These are phyloP conservation scores for Sebastes vulpes DNA, from an alignment of 2,797 vertebrate genomes.

Conservation along the genomic window DNA sequence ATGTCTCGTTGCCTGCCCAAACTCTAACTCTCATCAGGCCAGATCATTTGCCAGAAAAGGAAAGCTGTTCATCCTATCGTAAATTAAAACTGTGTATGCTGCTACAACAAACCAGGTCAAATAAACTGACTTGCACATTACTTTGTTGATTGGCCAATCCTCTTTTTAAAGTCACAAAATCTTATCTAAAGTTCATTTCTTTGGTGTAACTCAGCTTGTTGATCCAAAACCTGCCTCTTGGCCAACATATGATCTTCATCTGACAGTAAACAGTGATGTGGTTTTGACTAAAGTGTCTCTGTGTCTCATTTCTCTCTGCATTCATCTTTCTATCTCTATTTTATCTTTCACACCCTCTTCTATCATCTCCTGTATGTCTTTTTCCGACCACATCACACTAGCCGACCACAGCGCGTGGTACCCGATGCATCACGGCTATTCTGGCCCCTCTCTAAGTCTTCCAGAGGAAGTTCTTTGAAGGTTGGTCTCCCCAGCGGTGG, in stretches of 20 bases:
- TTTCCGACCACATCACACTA: slow-evolving; percentile 51
- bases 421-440: slow-evolving; percentile 35
- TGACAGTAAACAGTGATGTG: not conserved
- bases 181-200: not conserved
- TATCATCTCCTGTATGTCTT: slow-evolving; percentile 6
- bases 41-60: not conserved
- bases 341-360: slow-evolving; percentile 20
- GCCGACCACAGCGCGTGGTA: slow-evolving; percentile 25
- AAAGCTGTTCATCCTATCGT: not conserved
- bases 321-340: not conserved
- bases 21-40: not conserved
- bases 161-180: not conserved
- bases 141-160: not conserved
- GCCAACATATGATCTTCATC: not conserved
- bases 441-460: not conserved
- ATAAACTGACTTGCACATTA: not conserved
- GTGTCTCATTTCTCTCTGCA: not conserved
- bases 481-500: not conserved
- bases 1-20: not conserved
- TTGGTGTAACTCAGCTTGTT: not conserved
- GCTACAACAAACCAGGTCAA: not conserved
- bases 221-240: not conserved
- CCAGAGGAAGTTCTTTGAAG: slow-evolving; percentile 47
- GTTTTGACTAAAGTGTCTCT: not conserved
- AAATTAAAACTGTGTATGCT: not conserved